phyloP scores from a whole-genome alignment of 1,140 invertebrate genomes.

The Euura saliciscinereae region DNA sequence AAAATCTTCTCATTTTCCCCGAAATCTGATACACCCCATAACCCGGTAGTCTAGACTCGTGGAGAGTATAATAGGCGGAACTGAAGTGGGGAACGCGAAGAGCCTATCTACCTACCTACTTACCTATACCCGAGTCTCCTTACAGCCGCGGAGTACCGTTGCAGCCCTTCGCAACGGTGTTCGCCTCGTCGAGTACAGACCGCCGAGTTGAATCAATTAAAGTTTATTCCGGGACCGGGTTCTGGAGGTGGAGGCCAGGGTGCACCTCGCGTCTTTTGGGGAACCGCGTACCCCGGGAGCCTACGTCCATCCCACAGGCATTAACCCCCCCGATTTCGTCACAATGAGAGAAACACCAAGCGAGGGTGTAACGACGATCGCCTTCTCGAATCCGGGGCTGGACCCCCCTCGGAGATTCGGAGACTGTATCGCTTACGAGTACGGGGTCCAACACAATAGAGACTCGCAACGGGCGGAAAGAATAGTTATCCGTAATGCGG shows the following conservation, averaged over 20 bases:
- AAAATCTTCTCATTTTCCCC: not conserved
- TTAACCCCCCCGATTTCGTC: not conserved
- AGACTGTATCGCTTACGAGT: constrained; percentile 46
- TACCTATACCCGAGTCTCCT: not conserved
- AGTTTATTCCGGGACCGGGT: constrained; percentile 57
- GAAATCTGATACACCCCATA: not conserved
- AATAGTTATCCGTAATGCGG: constrained; percentile 53
- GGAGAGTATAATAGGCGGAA: not conserved
- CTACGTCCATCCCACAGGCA: too few relatives aligned
- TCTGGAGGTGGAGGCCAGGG: constrained; percentile 20
- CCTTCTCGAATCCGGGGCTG: not conserved
- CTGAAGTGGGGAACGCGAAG: not conserved
- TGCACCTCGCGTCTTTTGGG: constrained; percentile 8
- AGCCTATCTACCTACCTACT: not conserved
- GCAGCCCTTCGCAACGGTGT: not conserved
- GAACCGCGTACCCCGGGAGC: too few relatives aligned
- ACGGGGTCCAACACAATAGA: constrained; percentile 41
- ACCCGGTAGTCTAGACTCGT: not conserved
- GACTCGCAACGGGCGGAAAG: constrained; percentile 44
- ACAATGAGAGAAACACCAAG: constrained; percentile 26
- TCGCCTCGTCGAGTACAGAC: constrained; percentile 47
- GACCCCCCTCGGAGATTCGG: not conserved
- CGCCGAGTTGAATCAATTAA: constrained; percentile 60
- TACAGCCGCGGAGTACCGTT: not conserved
- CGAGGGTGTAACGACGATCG: constrained; percentile 16